phyloP scores from a whole-genome alignment of 2,113 vertebrate species.

The Butorides virescens region DNA sequence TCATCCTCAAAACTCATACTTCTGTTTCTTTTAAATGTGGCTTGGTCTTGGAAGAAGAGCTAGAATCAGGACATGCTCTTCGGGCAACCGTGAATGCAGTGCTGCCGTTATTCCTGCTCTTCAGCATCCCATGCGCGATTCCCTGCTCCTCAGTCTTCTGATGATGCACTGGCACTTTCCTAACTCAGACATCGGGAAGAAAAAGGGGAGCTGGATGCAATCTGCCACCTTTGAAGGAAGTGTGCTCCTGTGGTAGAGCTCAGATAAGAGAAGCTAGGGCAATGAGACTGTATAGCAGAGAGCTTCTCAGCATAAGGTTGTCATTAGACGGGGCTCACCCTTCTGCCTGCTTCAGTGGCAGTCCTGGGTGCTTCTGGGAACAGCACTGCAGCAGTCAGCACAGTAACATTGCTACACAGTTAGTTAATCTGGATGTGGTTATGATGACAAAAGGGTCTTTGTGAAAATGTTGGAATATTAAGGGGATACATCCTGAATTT shows the following conservation, averaged over 20 bases:
- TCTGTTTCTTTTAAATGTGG: background rate
- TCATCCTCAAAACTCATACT: background rate
- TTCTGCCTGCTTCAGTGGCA: background rate
- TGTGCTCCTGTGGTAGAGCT: background rate
- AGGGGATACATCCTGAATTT: background rate
- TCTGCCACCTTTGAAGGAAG: background rate
- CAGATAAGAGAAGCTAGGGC: background rate
- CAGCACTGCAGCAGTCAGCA: background rate
- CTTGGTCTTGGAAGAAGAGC: background rate
- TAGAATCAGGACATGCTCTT: background rate
- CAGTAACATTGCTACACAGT: background rate
- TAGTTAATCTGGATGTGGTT: background rate
- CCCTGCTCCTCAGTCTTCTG: background rate
- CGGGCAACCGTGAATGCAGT: background rate
- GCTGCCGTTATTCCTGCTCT: background rate
- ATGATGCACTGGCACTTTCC: background rate
- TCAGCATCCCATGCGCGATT: background rate
- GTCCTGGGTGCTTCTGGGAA: background rate
- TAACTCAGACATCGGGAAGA: background rate
- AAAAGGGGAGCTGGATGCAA: background rate
- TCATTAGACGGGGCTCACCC: background rate
- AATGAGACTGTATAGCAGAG: background rate
- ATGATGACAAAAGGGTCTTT: background rate
- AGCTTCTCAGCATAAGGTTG: background rate
- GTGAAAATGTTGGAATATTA: background rate